Percentiles rank a stretch among this genome's conserved stretches.
phyloP scores from a whole-genome alignment of 2,888 invertebrate species.

The Tetanocera ferruginea region DNA sequence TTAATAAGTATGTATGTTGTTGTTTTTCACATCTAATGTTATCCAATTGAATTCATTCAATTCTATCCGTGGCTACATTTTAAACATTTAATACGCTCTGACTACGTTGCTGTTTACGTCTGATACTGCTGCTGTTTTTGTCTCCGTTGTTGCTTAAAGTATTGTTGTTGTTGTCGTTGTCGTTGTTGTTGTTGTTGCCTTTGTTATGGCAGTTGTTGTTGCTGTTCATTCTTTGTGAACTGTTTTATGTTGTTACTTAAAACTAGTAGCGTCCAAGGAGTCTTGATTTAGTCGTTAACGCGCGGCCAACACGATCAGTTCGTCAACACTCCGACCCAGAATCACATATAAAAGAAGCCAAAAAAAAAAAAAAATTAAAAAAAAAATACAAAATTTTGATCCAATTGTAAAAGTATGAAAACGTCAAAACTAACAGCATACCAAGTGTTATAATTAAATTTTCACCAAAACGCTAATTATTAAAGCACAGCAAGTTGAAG shows the following conservation, averaged over 20 bases:
- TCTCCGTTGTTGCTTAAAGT: not conserved
- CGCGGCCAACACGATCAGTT: constrained; percentile 68
- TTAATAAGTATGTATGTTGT: not conserved
- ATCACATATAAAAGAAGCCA: constrained; percentile 5
- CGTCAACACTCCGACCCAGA: constrained; percentile 47
- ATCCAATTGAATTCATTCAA: constrained; percentile 42
- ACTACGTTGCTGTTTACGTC: constrained; percentile 8
- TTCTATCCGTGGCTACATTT: constrained; percentile 26
- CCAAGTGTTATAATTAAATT: constrained; percentile 37
- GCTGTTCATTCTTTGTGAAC: not conserved
- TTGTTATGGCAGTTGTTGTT: not conserved
- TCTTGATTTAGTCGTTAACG: constrained; percentile 68
- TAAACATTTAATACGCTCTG: constrained; percentile 16
- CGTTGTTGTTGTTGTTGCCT: not conserved
- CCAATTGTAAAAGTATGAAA: constrained; percentile 20
- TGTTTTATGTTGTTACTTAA: constrained; percentile 57
- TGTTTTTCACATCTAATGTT: constrained; percentile 20
- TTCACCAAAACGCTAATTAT: constrained; percentile 34
- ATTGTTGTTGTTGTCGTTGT: constrained; percentile 8
- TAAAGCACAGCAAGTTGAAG: not conserved
- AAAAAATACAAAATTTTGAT: not conserved
- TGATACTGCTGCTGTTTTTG: not conserved
- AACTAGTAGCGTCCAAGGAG: constrained; percentile 64
- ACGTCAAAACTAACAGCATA: constrained; percentile 12
- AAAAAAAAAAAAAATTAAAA: not conserved